phyloP scores from a whole-genome alignment of 2,888 invertebrate species.

The Chymomyza procnemis region DNA sequence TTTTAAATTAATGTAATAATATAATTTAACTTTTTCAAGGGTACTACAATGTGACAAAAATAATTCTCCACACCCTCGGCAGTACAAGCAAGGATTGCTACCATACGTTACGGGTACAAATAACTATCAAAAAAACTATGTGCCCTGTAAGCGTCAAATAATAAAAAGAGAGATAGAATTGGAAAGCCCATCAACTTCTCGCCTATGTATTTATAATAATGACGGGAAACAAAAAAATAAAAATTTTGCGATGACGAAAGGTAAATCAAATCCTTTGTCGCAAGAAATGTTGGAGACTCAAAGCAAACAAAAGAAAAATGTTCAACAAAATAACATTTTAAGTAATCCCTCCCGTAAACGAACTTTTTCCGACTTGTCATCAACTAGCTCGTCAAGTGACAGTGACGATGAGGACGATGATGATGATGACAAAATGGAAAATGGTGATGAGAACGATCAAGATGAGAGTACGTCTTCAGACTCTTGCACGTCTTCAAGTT shows the following conservation, averaged over 20 bases:
- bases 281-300: background rate
- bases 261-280: background rate
- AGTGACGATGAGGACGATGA: slow-evolving; percentile 76
- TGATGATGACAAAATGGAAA: slow-evolving; percentile 53
- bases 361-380: slow-evolving; percentile 76
- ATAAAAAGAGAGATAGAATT: slow-evolving; percentile 51
- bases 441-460: slow-evolving; percentile 71
- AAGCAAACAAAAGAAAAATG: slow-evolving; percentile 35
- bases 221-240: background rate
- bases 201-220: slow-evolving; percentile 38
- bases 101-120: background rate
- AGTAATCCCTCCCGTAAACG: slow-evolving; percentile 56
- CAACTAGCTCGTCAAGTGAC: slow-evolving; percentile 76
- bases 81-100: background rate
- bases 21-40: slow-evolving; percentile 11
- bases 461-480: slow-evolving; percentile 75
- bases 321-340: slow-evolving; percentile 43
- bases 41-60: background rate
- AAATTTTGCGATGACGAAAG: slow-evolving; percentile 22
- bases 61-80: background rate
- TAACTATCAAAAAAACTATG: slow-evolving; percentile 20
- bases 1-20: slow-evolving; percentile 34
- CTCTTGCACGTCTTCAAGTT: slow-evolving; percentile 76
- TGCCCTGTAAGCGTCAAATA: slow-evolving; percentile 52
- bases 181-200: slow-evolving; percentile 63